Conservation (phyloP, 2,113 vertebrate species). For the Vimba vimba region DNA sequence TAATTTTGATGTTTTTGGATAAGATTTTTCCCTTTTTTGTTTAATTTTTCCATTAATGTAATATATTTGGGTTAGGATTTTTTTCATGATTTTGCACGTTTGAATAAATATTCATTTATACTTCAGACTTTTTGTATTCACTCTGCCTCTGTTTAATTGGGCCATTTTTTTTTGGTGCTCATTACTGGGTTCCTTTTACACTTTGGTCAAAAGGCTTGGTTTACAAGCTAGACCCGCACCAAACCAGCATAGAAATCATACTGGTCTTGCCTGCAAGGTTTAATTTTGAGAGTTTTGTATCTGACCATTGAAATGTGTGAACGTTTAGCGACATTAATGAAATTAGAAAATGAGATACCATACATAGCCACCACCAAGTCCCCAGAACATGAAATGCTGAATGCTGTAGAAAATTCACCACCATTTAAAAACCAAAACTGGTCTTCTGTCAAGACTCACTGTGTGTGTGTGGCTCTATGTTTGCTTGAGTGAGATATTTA, state of each 20-base stretch:
- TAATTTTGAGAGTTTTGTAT: not conserved
- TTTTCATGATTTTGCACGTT: too few relatives aligned
- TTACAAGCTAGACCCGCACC: not conserved
- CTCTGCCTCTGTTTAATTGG: too few relatives aligned
- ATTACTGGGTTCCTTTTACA: too few relatives aligned
- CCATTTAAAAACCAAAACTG: not conserved
- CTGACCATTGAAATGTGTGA: not conserved
- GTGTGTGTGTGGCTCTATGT: not conserved
- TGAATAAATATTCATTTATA: too few relatives aligned
- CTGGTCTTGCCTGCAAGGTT: not conserved
- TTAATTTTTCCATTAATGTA: too few relatives aligned
- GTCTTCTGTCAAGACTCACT: not conserved
- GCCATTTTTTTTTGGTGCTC: too few relatives aligned
- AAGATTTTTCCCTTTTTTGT: too few relatives aligned
- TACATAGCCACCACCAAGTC: not conserved
- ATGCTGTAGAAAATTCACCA: not conserved
- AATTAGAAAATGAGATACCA: not conserved
- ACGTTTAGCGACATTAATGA: not conserved
- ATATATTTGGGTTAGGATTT: too few relatives aligned
- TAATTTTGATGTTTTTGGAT: too few relatives aligned
- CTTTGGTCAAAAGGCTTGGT: not conserved
- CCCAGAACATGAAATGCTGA: not conserved
- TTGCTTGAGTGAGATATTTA: constrained; percentile 6
- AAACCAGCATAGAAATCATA: not conserved
- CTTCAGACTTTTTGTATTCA: too few relatives aligned